Base-by-base conservation (phyloP, 1,140 invertebrate genomes). In the Orius laevigatus region DNA sequence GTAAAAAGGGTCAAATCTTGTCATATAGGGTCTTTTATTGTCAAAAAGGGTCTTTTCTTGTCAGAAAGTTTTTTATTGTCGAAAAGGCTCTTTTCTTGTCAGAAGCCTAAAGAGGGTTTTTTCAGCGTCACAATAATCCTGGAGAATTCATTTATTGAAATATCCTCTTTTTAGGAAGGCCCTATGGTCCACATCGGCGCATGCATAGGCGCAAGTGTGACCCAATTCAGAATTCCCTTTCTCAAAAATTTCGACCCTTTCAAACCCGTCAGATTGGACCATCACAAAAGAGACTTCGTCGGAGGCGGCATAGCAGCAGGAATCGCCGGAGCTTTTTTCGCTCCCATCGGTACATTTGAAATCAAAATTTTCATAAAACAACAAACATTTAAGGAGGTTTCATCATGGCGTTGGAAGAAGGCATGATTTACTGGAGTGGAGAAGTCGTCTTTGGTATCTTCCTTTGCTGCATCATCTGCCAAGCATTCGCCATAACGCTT, bases 371-470 rank as follows among this genome's bases (percentile, higher is more conserved):
- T n/a, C n/a, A 25, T 25, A 25, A 25, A 25, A 25, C 25, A 4
- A 8, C 3, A 25, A 4, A 25, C 3, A 10, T n/a, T 45, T 3
- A n/a, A 45, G 43, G 43, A 4, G 43, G 43, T 10, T 25, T 9
- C 11, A 19, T 45, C 2, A 45, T 45, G 43, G 43, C 43, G 19
- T 32, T 45, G 43, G 43, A 45, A 31, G 43, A 45, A 32, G 43
- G 43, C 3, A 25, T 12, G 18, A 45, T 31, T 9, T 43, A 31
- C n/a, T 45, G n/a, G n/a, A 33, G 11, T 20, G 15, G 25, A 32
- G 25, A 16, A 12, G 20, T 12, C 25, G 8, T 45, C n/a, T 32
- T 45, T 9, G 32, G 43, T 8, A 31, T 45, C 12, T 32, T 45
- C 11, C 19, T 45, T 3, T n/a, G 19, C 11, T 45, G 19, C 11